phyloP scores from a whole-genome alignment of 1,140 invertebrate species.

The Chlorops oryzae region DNA sequence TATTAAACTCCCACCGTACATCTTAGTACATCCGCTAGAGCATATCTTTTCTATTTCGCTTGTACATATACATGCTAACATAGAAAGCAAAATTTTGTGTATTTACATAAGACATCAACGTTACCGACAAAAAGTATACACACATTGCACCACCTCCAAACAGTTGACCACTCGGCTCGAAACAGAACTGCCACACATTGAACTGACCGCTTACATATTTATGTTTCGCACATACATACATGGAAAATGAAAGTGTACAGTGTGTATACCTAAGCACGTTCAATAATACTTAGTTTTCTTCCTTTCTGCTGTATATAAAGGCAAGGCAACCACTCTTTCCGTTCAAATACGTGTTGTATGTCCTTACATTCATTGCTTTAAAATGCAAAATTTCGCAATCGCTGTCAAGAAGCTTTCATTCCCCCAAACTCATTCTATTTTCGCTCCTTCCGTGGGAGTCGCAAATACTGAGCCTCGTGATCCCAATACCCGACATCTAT shows the following conservation, averaged over 20 bases:
- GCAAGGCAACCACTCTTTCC: no score
- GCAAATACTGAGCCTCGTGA: neutral
- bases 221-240: neutral
- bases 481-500: neutral
- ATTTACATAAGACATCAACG: conserved; percentile 12
- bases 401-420: conserved; percentile 1
- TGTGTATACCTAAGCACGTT: neutral
- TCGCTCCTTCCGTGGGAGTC: neutral
- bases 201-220: no score
- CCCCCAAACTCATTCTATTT: neutral
- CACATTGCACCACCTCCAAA: neutral
- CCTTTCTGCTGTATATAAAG: no score
- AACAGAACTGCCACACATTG: no score
- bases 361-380: conserved; percentile 8
- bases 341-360: no score
- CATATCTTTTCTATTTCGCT: no score
- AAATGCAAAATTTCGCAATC: conserved; percentile 13
- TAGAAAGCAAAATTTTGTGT: conserved; percentile 11
- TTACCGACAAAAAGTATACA: conserved; percentile 1
- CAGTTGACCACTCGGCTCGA: no score
- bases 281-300: neutral
- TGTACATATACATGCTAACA: no score
- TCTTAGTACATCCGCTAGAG: no score
- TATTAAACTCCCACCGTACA: no score
- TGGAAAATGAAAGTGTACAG: neutral